Conservation (phyloP, 2,113 vertebrate species). For the Otocyon megalotis region DNA sequence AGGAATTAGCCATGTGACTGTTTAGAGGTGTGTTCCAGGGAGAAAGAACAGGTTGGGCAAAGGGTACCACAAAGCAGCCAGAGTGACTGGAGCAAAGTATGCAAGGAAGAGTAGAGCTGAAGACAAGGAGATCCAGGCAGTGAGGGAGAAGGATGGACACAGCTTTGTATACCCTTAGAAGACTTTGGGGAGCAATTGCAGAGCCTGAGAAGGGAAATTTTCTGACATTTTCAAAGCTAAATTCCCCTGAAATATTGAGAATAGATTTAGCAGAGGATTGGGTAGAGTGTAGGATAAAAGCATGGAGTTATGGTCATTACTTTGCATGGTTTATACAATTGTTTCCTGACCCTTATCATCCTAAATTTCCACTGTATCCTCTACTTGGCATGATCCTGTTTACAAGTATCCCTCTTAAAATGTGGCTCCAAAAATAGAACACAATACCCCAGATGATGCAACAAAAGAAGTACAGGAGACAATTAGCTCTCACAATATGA, state of each 20-base stretch:
- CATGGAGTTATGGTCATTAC: background rate
- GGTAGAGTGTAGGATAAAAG: background rate
- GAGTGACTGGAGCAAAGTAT: background rate
- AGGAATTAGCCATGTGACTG: too few species aligned
- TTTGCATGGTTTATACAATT: conserved; percentile 21
- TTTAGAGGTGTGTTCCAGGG: background rate
- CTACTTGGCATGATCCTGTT: background rate
- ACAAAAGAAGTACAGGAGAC: background rate
- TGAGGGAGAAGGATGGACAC: rapidly evolving
- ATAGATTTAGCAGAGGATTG: background rate
- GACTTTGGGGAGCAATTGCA: background rate
- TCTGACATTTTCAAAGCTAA: background rate
- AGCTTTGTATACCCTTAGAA: background rate
- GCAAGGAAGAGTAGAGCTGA: rapidly evolving
- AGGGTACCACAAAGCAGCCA: background rate
- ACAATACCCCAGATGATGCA: background rate
- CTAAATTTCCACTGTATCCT: conserved; percentile 43
- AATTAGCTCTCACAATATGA: background rate
- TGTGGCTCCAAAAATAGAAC: conserved; percentile 57
- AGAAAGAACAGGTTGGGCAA: background rate
- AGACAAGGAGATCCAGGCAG: background rate
- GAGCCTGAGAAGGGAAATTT: background rate
- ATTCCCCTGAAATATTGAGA: background rate
- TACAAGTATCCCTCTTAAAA: conserved; percentile 13
- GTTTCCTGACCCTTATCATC: conserved; percentile 31